Evolutionary conservation across 2,888 invertebrate genomes (phyloP).

Genomic region (Eurois occulta): DNA sequence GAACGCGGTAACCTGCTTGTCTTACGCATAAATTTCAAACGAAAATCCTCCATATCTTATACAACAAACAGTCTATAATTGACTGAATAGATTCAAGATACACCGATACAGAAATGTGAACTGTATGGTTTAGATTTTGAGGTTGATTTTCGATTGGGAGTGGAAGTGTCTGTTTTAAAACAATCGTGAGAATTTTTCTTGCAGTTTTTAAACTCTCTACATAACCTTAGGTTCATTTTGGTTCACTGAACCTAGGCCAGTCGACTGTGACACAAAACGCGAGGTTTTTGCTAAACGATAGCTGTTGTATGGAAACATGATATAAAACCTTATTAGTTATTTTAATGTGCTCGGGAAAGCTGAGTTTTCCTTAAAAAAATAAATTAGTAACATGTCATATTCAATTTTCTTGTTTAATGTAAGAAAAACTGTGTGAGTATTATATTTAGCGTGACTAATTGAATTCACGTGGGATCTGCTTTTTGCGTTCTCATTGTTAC

Average conservation of each 20-base stretch:
- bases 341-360: constrained; percentile 41
- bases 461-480: neutral
- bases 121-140: constrained; percentile 26
- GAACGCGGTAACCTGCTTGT: constrained; percentile 68
- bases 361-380: constrained; percentile 3
- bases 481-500: neutral
- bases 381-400: constrained; percentile 16
- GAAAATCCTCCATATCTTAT: constrained; percentile 49
- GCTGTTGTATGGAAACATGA: constrained; percentile 17
- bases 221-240: constrained; percentile 79
- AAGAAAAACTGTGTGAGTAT: constrained; percentile 9
- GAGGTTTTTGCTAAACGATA: constrained; percentile 52
- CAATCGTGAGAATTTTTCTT: constrained; percentile 80
- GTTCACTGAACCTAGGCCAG: constrained; percentile 77
- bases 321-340: constrained; percentile 18
- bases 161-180: constrained; percentile 64
- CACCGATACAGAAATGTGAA: constrained; percentile 39
- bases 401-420: neutral
- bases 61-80: constrained; percentile 42
- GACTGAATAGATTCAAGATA: constrained; percentile 15
- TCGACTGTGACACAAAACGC: constrained; percentile 56
- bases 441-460: neutral
- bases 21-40: constrained; percentile 24
- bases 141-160: constrained; percentile 31
- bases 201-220: constrained; percentile 80